Base-by-base conservation (phyloP, 2,113 vertebrate species). In the Corydoras maculifer region DNA sequence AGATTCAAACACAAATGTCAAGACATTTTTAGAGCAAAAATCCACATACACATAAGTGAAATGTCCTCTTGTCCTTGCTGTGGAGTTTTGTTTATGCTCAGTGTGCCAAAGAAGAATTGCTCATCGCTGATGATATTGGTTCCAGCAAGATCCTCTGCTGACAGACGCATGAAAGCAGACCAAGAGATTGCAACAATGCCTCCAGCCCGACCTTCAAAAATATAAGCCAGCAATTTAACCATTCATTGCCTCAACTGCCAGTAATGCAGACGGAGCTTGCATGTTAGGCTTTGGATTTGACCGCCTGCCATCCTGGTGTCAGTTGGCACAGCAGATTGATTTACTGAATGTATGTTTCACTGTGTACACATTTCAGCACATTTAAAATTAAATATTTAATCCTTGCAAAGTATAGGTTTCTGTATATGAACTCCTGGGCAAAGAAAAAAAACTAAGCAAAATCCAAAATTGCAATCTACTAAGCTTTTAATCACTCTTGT, bases 201-300 rank as follows among this genome's bases (percentile, higher is more conserved):
- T 75, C 73, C 75, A 75, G 73, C 64, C 54, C 31, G 75, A 72
- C 53, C 65, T 78, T 43, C 66, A 75, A 65, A 72, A 54, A 72
- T 63, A 70, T 75, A 65, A 85, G 65, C n/a, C 82, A 84, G 78
- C 84, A 82, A 84, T 81, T 79, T 25, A 71, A 75, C 48, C 64
- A 84, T 70, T 49, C 30, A 66, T 59, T 74, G 68, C 63, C 31
- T 75, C 66, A 70, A 69, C 65, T 73, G 55, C 62, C 77, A 72
- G 68, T 80, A 75, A 79, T 69, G 75, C 73, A 80, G 70, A 81
- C 81, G 79, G 78, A 74, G 78, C 79, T 80, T 85, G 67, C 72
- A 70, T 74, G 66, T 82, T 72, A 79, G 75, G 71, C 72, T 78
- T 10, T 13, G 73, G 68, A 64, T 74, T 72, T 73, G 63, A 53